A percentile compares a stretch with the other conserved stretches of the same genome.
Conservation (phyloP, 2,888 invertebrate genomes). For the Philopedon plagiatum region DNA sequence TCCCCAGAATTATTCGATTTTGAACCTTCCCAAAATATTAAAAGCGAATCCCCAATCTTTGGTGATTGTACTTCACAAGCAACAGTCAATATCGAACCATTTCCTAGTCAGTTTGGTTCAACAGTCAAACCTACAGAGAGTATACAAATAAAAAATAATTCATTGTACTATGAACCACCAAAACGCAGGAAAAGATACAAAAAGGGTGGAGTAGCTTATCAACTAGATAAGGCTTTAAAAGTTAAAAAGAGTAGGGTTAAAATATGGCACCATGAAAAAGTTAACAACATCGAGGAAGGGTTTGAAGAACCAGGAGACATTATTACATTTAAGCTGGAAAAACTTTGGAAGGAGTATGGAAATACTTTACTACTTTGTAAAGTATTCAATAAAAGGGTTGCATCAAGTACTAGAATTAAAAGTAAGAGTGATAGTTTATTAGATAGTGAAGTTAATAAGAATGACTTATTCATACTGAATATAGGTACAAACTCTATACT, state of each 20-base stretch:
- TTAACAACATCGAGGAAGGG: conserved; percentile 69
- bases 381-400: neutral
- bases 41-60: conserved; percentile 41
- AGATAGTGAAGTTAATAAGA: neutral
- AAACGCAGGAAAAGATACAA: conserved; percentile 65
- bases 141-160: conserved; percentile 16
- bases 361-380: conserved; percentile 51
- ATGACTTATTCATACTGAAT: conserved; percentile 50
- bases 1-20: conserved; percentile 48
- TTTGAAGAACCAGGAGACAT: conserved; percentile 55
- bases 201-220: conserved; percentile 70
- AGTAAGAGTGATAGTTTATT: neutral
- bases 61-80: conserved; percentile 28
- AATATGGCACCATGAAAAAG: conserved; percentile 73
- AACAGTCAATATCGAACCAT: conserved; percentile 49
- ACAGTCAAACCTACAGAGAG: conserved; percentile 43
- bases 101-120: conserved; percentile 53
- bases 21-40: conserved; percentile 42
- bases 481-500: conserved; percentile 52
- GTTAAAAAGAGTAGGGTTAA: conserved; percentile 69
- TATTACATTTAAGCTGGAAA: conserved; percentile 54
- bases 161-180: conserved; percentile 55
- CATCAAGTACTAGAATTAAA: neutral
- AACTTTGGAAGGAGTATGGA: conserved; percentile 58
- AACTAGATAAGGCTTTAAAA: conserved; percentile 68